These are phyloP conservation scores for Rhingia rostrata DNA, from an alignment of 2,888 invertebrate genomes.

Conservation along the genomic window DNA sequence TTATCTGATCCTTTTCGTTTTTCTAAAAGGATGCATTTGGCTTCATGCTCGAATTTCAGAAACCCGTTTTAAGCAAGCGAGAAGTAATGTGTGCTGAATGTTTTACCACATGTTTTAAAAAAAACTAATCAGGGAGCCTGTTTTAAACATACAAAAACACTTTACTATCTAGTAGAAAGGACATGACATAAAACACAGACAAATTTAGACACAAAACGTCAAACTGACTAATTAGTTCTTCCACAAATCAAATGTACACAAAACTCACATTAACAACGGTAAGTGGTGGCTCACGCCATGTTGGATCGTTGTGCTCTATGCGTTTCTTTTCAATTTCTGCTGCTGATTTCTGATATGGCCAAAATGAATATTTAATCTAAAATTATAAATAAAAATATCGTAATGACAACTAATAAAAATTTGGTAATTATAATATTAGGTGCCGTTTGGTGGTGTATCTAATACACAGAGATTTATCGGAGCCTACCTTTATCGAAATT, in stretches of 20 bases:
- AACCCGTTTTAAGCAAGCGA: too few species aligned
- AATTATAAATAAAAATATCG: constrained; percentile 75
- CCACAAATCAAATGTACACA: constrained; percentile 50
- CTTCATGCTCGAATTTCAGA: too few species aligned
- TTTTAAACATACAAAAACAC: background rate
- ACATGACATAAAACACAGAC: constrained; percentile 14
- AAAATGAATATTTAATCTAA: constrained; percentile 88
- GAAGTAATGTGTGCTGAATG: too few species aligned
- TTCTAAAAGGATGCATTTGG: too few species aligned
- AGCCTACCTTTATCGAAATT: too few species aligned
- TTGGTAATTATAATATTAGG: background rate
- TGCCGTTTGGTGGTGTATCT: background rate
- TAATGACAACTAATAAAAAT: background rate
- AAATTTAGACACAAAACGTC: constrained; percentile 33
- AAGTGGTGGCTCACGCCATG: constrained; percentile 86
- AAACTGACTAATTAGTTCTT: constrained; percentile 4
- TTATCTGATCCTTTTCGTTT: too few species aligned
- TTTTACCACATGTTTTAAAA: too few species aligned
- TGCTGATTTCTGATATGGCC: constrained; percentile 86
- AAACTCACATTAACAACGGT: constrained; percentile 88
- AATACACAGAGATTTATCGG: too few species aligned
- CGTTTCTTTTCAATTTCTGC: constrained; percentile 85
- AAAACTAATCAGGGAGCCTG: too few species aligned
- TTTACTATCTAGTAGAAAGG: background rate
- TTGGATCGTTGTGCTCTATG: constrained; percentile 85